A percentile compares a stretch with the other conserved stretches of the same genome.
Evolutionary conservation across 1,140 invertebrate genomes (phyloP).

Genomic region (Bilobella aurantiaca): DNA sequence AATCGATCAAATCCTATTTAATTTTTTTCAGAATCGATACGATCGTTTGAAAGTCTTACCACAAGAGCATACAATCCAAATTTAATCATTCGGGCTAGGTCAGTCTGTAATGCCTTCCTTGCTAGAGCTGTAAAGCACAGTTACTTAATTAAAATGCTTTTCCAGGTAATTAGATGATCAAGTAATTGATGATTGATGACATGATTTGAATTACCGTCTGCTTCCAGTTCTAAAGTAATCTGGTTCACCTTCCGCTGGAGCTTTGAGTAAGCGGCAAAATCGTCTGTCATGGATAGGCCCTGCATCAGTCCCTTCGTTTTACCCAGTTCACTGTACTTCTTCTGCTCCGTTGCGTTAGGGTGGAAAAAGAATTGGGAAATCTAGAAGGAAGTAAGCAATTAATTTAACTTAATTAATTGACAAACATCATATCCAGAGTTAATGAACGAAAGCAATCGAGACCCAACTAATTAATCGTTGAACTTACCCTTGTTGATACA

Average conservation of each 20-base stretch:
- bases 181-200: background rate
- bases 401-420: background rate
- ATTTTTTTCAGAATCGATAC: too few species aligned
- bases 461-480: background rate
- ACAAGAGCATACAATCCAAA: background rate
- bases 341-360: conserved; percentile 35
- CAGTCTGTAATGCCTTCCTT: conserved; percentile 9
- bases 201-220: conserved; percentile 37
- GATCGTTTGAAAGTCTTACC: background rate
- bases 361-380: conserved; percentile 26
- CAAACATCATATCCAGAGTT: background rate
- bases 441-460: background rate
- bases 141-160: background rate
- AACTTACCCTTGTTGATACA: conserved; percentile 2
- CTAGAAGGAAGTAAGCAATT: conserved; percentile 23
- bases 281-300: conserved; percentile 46
- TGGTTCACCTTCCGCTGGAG: conserved; percentile 46
- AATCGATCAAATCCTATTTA: too few species aligned
- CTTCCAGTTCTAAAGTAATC: conserved; percentile 41
- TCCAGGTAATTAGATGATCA: background rate
- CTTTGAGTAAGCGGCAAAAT: conserved; percentile 51
- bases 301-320: conserved; percentile 44
- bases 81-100: conserved; percentile 1
- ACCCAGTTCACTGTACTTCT: conserved; percentile 37
- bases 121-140: conserved; percentile 3